Conservation (phyloP, 2,113 vertebrate genomes). For the Opisthocomus hoazin region DNA sequence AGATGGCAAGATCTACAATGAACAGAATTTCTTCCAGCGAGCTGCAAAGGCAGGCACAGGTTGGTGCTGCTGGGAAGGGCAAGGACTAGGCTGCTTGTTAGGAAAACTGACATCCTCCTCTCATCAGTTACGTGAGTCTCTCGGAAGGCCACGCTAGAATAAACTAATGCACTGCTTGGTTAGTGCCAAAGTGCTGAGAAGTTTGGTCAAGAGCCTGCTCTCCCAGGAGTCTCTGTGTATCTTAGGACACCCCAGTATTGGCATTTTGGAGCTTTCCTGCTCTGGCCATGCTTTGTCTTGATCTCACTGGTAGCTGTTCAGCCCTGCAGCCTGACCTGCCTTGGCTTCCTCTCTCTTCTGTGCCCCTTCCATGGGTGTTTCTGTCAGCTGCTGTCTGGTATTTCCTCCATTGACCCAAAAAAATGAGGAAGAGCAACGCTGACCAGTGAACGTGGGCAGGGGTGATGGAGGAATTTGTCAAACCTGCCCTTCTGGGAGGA, state of each 20-base stretch:
- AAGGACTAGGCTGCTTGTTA: neutral
- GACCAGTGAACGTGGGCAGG: neutral
- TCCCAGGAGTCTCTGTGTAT: neutral
- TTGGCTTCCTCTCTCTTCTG: neutral
- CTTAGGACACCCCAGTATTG: neutral
- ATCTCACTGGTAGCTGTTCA: neutral
- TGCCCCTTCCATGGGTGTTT: neutral
- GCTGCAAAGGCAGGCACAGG: slow-evolving; percentile 81
- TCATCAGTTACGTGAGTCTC: neutral
- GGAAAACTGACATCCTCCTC: neutral
- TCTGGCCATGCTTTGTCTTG: neutral
- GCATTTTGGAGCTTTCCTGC: neutral
- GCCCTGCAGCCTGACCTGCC: neutral
- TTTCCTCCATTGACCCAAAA: neutral
- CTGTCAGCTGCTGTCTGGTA: neutral
- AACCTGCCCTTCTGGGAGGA: neutral
- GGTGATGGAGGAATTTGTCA: neutral
- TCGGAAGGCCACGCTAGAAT: neutral
- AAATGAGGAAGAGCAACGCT: neutral
- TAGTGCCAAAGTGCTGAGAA: neutral
- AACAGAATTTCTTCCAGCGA: slow-evolving; percentile 92
- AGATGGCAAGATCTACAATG: slow-evolving; percentile 87
- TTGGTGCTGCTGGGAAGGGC: slow-evolving; percentile 20
- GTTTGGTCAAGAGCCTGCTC: neutral
- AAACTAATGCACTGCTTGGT: neutral